Base-by-base conservation (phyloP, 2,888 invertebrate genomes). In the Heteromyza rotundicornis region DNA sequence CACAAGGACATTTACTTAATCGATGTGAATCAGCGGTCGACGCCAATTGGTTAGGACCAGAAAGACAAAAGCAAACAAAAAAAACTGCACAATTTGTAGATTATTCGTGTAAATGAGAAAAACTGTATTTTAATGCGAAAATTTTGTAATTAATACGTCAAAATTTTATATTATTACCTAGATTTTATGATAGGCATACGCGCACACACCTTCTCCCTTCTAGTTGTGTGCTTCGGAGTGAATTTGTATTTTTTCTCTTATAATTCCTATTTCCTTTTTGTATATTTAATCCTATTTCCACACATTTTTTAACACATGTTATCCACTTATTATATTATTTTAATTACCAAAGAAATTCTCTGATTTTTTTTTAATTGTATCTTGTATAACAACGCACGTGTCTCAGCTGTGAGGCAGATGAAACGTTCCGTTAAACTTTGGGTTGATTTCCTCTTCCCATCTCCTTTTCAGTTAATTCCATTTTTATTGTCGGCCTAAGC, bases 1-100 rank as follows among this genome's bases (percentile, higher is more conserved):
- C 94, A 94, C 80, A 92, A 91, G 79, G 90, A 92, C 72, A 94
- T 95, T 80, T 95, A 95, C 81, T 90, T 94, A 68, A 80, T 84
- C 58, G 84, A 84, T 63, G 81, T 84, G 24, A 84, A 84, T 68
- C 79, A 83, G 68, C 81, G 80, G 60, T 77, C 79, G 36, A 47
- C 20, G 20, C 19, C 47, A 7, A 5, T 47, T 7, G 47, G 2
- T 20, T 47, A 14, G 19, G 19, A 3, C 2, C 20, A 47, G 5
- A 17, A 2, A 19, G 19, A 14, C 20, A 20, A 2, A 19, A 5
- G 19, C 19, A 19, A 2, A 20, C 10, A 40, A 40, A 27, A 5
- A 27, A n/a, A n/a, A n/a, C n/a, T n/a, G n/a, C n/a, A n/a, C n/a
- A n/a, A n/a, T n/a, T 27, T 27, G 27, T 27, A 27, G 27, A 27